These are phyloP conservation scores for Lissonota sp. DNA, from an alignment of 2,888 invertebrate species.

Conservation along the genomic window DNA sequence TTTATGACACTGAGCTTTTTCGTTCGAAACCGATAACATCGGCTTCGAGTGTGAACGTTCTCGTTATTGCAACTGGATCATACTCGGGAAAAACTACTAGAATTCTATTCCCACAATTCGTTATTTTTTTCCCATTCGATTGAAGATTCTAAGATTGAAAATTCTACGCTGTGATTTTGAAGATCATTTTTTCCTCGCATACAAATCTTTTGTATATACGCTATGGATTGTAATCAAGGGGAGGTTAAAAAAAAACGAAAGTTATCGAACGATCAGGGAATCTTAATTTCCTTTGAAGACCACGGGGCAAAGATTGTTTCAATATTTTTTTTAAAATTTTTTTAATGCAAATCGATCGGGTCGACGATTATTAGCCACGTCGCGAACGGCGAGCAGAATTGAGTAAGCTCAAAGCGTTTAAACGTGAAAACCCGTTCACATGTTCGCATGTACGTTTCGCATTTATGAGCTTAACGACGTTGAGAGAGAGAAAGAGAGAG, in stretches of 20 bases:
- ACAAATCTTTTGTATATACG: not conserved
- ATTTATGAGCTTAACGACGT: conserved; percentile 28
- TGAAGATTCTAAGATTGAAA: too few relatives aligned
- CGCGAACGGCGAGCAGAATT: conserved; percentile 31
- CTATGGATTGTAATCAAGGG: not conserved
- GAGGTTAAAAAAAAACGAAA: conserved; percentile 9
- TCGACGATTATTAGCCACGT: conserved; percentile 44
- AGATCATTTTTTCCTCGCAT: not conserved
- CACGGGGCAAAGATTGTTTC: conserved; percentile 30
- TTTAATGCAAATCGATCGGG: conserved; percentile 58
- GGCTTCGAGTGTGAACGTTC: not conserved
- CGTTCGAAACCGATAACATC: not conserved
- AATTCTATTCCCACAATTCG: too few relatives aligned
- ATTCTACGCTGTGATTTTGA: not conserved
- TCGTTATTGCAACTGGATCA: not conserved
- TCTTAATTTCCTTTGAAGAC: conserved; percentile 26
- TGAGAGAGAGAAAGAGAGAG: conserved; percentile 33
- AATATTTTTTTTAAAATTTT: conserved; percentile 44
- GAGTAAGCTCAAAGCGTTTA: conserved; percentile 36
- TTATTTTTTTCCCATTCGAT: too few relatives aligned
- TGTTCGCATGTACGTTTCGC: conserved; percentile 43
- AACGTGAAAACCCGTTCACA: conserved; percentile 61
- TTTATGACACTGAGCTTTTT: conserved; percentile 3
- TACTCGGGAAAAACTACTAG: not conserved
- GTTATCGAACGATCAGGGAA: conserved; percentile 37